phyloP scores from a whole-genome alignment of 2,797 vertebrate species.

The Octomys mimax region DNA sequence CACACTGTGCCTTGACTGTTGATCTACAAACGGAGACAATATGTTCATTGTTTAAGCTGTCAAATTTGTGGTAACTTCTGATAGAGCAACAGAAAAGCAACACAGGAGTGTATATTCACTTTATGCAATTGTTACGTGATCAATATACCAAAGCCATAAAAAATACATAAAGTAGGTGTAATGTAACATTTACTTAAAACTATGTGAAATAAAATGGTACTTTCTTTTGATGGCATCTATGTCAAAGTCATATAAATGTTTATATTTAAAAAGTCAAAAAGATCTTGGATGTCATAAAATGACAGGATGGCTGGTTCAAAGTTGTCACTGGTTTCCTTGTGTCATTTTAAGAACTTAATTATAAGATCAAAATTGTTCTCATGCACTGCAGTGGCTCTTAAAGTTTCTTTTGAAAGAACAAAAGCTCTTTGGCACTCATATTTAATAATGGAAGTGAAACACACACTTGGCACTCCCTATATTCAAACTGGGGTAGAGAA shows the following conservation, averaged over 20 bases:
- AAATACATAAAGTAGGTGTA: not conserved
- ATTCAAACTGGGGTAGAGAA: not conserved
- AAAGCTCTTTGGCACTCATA: not conserved
- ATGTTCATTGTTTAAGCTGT: not conserved
- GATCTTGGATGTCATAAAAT: not conserved
- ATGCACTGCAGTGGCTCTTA: not conserved
- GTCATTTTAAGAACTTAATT: constrained; percentile 21
- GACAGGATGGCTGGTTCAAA: not conserved
- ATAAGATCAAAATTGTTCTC: not conserved
- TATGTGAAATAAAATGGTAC: not conserved
- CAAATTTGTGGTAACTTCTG: not conserved
- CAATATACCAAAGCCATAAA: not conserved
- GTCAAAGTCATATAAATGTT: not conserved
- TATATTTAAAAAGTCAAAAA: not conserved
- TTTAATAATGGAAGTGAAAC: not conserved
- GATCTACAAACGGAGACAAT: not conserved
- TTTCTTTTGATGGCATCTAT: not conserved
- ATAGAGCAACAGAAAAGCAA: constrained; percentile 18
- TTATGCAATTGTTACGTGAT: constrained; percentile 15
- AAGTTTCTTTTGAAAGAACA: not conserved
- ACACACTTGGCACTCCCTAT: fast-evolving
- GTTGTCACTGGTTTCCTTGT: not conserved
- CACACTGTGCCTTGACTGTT: not conserved
- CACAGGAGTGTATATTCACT: not conserved
- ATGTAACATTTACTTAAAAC: constrained; percentile 43